These are phyloP conservation scores for Aplodontia rufa DNA, from an alignment of 2,113 vertebrate species.

Conservation along the genomic window DNA sequence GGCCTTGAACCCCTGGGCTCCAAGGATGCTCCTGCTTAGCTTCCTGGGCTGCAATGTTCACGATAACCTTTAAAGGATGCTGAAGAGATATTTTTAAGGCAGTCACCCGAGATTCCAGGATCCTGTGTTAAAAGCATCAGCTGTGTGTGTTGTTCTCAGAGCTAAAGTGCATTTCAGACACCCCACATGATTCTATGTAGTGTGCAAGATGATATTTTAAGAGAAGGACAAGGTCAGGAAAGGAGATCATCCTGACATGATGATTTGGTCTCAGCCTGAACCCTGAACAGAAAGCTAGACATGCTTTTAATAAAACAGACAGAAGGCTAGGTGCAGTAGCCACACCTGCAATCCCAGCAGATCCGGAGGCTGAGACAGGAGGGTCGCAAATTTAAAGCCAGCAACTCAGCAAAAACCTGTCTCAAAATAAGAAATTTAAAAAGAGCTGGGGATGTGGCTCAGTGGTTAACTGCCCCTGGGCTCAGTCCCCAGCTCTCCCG, in stretches of 20 bases:
- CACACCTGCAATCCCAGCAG: too few relatives aligned
- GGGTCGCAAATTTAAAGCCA: too few relatives aligned
- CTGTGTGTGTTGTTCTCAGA: fast-evolving
- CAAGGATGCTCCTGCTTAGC: not conserved
- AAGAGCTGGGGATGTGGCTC: too few relatives aligned
- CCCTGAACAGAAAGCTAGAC: not conserved
- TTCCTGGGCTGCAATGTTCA: not conserved
- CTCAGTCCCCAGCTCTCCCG: too few relatives aligned
- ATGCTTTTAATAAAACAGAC: fast-evolving
- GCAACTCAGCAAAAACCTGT: too few relatives aligned
- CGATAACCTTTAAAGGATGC: fast-evolving
- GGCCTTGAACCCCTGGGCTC: not conserved
- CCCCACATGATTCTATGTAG: fast-evolving
- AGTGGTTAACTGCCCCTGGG: too few relatives aligned
- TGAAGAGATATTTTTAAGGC: fast-evolving
- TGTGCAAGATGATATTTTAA: fast-evolving
- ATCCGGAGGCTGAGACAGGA: too few relatives aligned
- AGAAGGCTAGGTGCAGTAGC: too few relatives aligned
- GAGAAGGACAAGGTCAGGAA: fast-evolving
- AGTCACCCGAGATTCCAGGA: not conserved
- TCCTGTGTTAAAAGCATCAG: not conserved
- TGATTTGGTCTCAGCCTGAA: not conserved
- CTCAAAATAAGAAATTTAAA: too few relatives aligned
- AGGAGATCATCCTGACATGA: fast-evolving
- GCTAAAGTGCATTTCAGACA: fast-evolving